Evolutionary conservation across 1,140 invertebrate genomes (phyloP).

Genomic region (Plodia interpunctella): DNA sequence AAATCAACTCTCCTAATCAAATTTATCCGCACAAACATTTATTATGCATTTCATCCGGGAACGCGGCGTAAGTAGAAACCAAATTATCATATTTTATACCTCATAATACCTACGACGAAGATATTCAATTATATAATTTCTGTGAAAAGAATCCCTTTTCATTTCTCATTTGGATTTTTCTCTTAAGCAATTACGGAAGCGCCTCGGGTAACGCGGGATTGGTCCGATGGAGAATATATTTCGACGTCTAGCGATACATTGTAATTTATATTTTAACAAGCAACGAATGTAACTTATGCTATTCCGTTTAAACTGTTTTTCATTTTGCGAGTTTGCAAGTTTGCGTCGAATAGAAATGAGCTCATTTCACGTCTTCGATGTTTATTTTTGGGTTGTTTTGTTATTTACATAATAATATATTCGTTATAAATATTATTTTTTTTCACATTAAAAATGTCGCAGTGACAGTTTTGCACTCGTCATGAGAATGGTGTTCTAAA

Average conservation of each 20-base stretch:
- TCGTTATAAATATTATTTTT: too few relatives aligned
- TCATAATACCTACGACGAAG: conserved; percentile 74
- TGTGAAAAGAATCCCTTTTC: conserved; percentile 74
- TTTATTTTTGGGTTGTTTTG: background rate
- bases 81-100: conserved; percentile 77
- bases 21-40: background rate
- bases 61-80: conserved; percentile 60
- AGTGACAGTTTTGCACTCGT: too few relatives aligned
- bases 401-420: too few relatives aligned
- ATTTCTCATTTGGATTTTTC: conserved; percentile 78
- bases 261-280: conserved; percentile 70
- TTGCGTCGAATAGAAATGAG: conserved; percentile 67
- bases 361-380: conserved; percentile 43
- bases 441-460: too few relatives aligned
- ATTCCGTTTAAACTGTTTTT: conserved; percentile 70
- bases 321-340: conserved; percentile 67
- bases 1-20: background rate
- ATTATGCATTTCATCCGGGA: conserved; percentile 29
- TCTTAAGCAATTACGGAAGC: conserved; percentile 73
- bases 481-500: too few relatives aligned
- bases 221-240: conserved; percentile 43
- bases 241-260: conserved; percentile 36
- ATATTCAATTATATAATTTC: conserved; percentile 77
- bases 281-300: conserved; percentile 62
- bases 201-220: conserved; percentile 61